Base-by-base conservation (phyloP, 1,140 invertebrate species). In the Triops cancriformis region DNA sequence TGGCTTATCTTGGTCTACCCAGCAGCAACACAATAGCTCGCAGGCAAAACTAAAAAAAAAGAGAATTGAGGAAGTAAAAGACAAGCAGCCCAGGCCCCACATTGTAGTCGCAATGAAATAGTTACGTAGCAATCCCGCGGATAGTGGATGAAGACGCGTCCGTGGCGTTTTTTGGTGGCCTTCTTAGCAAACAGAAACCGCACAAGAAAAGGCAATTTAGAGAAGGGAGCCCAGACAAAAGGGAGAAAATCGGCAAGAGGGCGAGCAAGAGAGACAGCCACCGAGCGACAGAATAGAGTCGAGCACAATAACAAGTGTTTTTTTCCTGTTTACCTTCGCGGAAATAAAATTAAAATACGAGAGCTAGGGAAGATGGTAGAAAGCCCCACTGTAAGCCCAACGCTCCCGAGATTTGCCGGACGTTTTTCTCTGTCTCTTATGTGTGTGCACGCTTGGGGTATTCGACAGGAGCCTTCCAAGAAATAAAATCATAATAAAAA, bases 31-130 rank as follows among this genome's bases (percentile, higher is more conserved):
- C 51, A 64, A 64, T 14, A 23, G 23, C 51, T 23, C 6, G 51
- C 51, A 64, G 51, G 51, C 18, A 23, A 5, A 64, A 64, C 14
- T 6, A 64, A 64, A 4, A 45, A 45, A 64, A 64, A 64, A 64
- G 23, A 14, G 23, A 64, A 0, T 64, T 14, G 51, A 18, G 51
- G 51, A 64, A 37, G 31, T 37, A 37, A 37, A 37, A 64, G 51
- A 64, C 51, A 64, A 64, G 51, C 18, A 64, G 14, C 51, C n/a
- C 51, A 64, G 51, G 31, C 31, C 51, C 51, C 51, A 18, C 51
- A 64, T 64, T 64, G 51, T 64, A 64, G 51, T 64, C 51, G 51
- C 51, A n/a, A 64, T 18, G 51, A 64, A 64, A 64, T 64, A 64
- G 51, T 64, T 64, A 64, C 51, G 51, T 64, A 64, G 51, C 51